Evolutionary conservation across 2,888 invertebrate species (phyloP).

Genomic region (Drosophila cracens): DNA sequence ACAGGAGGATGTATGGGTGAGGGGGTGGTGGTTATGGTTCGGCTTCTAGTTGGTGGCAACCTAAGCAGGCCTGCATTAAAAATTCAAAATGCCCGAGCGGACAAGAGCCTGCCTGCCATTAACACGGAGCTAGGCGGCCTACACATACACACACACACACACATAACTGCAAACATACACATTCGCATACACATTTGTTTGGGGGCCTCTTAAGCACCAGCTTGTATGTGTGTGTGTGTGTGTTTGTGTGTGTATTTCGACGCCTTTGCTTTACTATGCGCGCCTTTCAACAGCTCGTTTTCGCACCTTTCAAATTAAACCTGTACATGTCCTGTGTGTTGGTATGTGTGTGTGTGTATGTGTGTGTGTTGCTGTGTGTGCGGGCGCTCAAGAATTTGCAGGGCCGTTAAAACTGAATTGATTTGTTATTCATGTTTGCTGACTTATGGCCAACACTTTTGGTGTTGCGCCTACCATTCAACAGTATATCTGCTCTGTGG

Average conservation of each 20-base stretch:
- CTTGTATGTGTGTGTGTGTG: conserved; percentile 23
- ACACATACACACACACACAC: conserved; percentile 22
- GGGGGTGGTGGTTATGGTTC: not conserved
- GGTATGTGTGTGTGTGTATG: conserved; percentile 12
- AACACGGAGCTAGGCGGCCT: conserved; percentile 61
- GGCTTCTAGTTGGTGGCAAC: conserved; percentile 1
- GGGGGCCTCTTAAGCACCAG: conserved; percentile 57
- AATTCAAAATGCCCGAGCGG: conserved; percentile 78
- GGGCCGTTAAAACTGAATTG: conserved; percentile 77
- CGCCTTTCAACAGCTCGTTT: conserved; percentile 68
- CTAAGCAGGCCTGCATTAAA: conserved; percentile 72
- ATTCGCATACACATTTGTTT: conserved; percentile 34
- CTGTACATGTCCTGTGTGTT: conserved; percentile 17
- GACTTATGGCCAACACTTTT: conserved; percentile 82
- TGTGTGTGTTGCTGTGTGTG: conserved; percentile 2
- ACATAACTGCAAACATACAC: conserved; percentile 8
- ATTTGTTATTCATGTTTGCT: conserved; percentile 83
- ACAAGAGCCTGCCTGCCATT: conserved; percentile 72
- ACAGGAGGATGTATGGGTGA: conserved; percentile 20
- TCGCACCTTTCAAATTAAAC: conserved; percentile 60
- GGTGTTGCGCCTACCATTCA: conserved; percentile 76
- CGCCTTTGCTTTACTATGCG: conserved; percentile 63
- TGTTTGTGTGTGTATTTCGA: conserved; percentile 40
- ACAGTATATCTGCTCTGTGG: conserved; percentile 56
- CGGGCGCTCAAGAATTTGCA: conserved; percentile 62